Percentiles rank a stretch among this genome's conserved stretches.
These are phyloP conservation scores for Parnassius smintheus DNA, from an alignment of 2,888 invertebrate genomes.

Conservation along the genomic window DNA sequence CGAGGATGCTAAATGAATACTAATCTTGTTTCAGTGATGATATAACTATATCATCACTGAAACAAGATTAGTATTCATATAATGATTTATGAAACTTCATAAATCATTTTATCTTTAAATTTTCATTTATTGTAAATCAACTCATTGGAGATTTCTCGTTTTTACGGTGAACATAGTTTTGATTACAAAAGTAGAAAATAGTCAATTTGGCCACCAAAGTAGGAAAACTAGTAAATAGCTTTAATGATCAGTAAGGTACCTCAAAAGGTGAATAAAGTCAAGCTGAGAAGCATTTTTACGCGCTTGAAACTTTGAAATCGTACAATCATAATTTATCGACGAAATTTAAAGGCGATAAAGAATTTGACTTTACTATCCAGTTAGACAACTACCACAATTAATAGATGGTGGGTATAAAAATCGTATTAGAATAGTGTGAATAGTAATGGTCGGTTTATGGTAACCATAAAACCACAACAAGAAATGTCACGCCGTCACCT, in stretches of 20 bases:
- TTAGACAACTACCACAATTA: conserved; percentile 65
- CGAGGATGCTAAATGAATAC: no score
- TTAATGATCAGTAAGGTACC: conserved; percentile 20
- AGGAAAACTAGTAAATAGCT: conserved; percentile 6
- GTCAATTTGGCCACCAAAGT: conserved; percentile 35
- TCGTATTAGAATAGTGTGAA: conserved; percentile 68
- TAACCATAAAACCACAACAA: conserved; percentile 61
- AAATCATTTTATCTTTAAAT: no score
- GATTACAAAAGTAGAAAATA: no score
- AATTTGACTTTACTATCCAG: conserved; percentile 52
- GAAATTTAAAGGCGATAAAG: conserved; percentile 48
- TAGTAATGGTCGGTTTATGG: conserved; percentile 64
- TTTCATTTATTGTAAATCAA: no score
- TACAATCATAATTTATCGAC: conserved; percentile 44
- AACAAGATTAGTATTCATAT: no score
- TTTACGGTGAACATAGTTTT: no score
- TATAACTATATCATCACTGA: no score
- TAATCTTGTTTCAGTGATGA: no score
- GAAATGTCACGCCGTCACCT: conserved; percentile 54
- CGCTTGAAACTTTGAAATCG: conserved; percentile 27
- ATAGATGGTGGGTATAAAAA: conserved; percentile 63
- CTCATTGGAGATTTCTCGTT: no score
- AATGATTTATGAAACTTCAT: no score
- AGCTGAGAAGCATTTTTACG: conserved; percentile 14
- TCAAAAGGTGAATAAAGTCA: conserved; percentile 18